These are phyloP conservation scores for Cosmia pyralina DNA, from an alignment of 2,888 invertebrate genomes.

Conservation along the genomic window DNA sequence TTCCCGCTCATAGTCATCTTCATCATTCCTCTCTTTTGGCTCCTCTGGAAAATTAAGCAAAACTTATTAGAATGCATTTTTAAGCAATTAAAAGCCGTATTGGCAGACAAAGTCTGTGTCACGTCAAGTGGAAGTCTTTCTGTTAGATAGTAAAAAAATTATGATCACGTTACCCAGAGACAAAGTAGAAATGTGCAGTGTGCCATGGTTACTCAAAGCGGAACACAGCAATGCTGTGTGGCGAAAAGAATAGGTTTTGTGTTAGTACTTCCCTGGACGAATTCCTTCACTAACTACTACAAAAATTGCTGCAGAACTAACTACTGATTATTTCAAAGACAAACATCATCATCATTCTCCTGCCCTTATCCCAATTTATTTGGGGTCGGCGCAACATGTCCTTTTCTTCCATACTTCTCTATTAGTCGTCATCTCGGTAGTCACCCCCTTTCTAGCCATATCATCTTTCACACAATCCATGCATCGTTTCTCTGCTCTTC, in stretches of 20 bases:
- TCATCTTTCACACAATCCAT: too few relatives aligned
- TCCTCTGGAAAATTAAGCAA: constrained; percentile 77
- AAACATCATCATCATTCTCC: too few relatives aligned
- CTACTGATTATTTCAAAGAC: too few relatives aligned
- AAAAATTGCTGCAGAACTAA: background rate
- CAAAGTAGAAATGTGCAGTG: background rate
- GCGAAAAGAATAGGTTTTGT: background rate
- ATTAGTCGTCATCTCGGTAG: too few relatives aligned
- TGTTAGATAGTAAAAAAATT: background rate
- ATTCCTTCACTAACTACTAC: background rate
- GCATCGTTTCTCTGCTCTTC: too few relatives aligned
- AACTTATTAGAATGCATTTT: background rate
- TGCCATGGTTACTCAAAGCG: background rate
- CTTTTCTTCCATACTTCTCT: too few relatives aligned
- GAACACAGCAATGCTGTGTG: background rate
- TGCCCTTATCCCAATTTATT: too few relatives aligned
- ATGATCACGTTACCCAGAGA: background rate
- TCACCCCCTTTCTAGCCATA: too few relatives aligned
- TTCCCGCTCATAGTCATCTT: constrained; percentile 85
- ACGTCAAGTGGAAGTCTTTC: background rate
- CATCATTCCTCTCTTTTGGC: constrained; percentile 83
- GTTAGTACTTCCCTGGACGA: background rate
- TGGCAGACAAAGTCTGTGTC: background rate
- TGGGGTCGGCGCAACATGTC: too few relatives aligned
- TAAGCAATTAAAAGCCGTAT: background rate